Evolutionary conservation across 2,113 vertebrate species (phyloP), one percentile per base, ranked within the genome.

Genomic region (Willisornis vidua): DNA sequence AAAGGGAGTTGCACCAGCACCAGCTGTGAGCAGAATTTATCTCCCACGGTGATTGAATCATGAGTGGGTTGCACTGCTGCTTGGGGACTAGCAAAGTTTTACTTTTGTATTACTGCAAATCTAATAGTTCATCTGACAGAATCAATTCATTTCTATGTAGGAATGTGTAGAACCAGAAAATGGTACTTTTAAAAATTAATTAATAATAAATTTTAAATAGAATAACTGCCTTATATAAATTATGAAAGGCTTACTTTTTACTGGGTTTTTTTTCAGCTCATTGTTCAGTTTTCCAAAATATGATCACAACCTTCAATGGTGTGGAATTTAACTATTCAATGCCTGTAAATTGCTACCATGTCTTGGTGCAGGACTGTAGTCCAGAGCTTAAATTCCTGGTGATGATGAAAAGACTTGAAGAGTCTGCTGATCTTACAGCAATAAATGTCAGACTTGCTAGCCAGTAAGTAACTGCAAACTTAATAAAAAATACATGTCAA

Each of bases 311-410:
- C 33, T 99, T 99, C 94, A 98, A 99, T 78, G 92, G 97, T 5
- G 94, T 76, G 66, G 86, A 46, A 63, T 97, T 95, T 95, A 97
- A 90, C 59, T 97, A 97, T 19, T 93, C 97, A 73, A 97, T 98
- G 97, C 98, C 98, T 28, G 87, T 92, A 85, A 97, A 97, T n/a
- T 99, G 98, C 95, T 93, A 97, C 96, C 98, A 99, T 41, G 91
- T 99, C 76, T 89, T 99, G 94, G 97, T 97, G 55, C 98, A 98
- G 82, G 99, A 99, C 85, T 98, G 98, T 65, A 98, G 97, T 33
- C 14, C 89, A 51, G 98, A 98, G 81, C 93, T 98, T 52, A 98
- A 98, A 92, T 99, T 98, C 91, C 79, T 98, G 57, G 97, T 99
- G 90, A 96, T 97, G 85, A 72, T 98, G 77, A 99, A 97, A 97